A percentile compares a stretch with the other conserved stretches of the same genome.
phyloP scores from a whole-genome alignment of 2,888 invertebrate species.

The Eudasyphora cyanicolor region DNA sequence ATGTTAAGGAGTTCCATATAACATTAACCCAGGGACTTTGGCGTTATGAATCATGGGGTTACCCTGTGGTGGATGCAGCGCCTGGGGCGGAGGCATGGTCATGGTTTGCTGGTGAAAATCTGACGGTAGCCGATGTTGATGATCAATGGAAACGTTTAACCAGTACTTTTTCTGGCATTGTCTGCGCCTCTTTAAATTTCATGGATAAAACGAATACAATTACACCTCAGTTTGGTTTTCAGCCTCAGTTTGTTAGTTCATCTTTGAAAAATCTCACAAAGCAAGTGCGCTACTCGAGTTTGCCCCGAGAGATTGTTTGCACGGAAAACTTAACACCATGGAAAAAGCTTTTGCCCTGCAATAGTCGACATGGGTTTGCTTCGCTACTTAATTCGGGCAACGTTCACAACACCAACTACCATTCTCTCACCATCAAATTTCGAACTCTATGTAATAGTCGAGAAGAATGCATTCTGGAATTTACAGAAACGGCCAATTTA shows the following conservation, averaged over 20 bases:
- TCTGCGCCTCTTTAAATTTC: slow-evolving; percentile 98
- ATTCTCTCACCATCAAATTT: slow-evolving; percentile 93
- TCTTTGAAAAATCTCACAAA: slow-evolving; percentile 82
- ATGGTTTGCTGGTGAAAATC: slow-evolving; percentile 89
- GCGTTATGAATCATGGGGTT: slow-evolving; percentile 96
- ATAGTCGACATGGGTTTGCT: slow-evolving; percentile 92
- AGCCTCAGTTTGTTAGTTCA: slow-evolving; percentile 83
- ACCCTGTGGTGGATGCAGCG: slow-evolving; percentile 92
- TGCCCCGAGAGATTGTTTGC: slow-evolving; percentile 97
- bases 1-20: slow-evolving; percentile 94
- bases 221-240: slow-evolving; percentile 90
- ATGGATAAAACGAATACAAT: slow-evolving; percentile 92
- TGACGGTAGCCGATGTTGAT: slow-evolving; percentile 82
- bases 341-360: slow-evolving; percentile 98
- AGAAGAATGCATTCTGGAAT: slow-evolving; percentile 85
- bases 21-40: slow-evolving; percentile 96
- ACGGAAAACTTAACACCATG: slow-evolving; percentile 99
- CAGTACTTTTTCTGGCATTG: slow-evolving; percentile 94
- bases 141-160: slow-evolving; percentile 93
- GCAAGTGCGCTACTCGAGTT: slow-evolving; percentile 88
- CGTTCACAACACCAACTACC: slow-evolving; percentile 95
- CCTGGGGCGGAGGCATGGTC: slow-evolving; percentile 97
- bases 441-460: slow-evolving; percentile 88
- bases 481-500: slow-evolving; percentile 91
- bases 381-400: slow-evolving; percentile 93